A percentile compares a stretch with the other conserved stretches of the same genome.
phyloP scores from a whole-genome alignment of 2,113 vertebrate genomes.

The Setophaga petechia region DNA sequence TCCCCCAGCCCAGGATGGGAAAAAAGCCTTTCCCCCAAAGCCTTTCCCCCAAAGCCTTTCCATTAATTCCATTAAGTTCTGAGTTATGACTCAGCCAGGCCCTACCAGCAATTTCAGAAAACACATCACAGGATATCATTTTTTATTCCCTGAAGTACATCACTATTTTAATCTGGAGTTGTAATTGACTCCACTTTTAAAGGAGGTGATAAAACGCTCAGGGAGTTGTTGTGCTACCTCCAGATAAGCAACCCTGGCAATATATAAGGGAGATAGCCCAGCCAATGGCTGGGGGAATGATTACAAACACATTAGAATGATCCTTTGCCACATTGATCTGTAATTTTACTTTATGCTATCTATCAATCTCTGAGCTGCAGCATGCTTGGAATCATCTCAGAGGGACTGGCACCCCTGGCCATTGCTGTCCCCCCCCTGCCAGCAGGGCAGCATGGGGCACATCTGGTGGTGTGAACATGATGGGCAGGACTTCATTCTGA shows the following conservation, averaged over 20 bases:
- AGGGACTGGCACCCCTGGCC: neutral
- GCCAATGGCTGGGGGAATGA: neutral
- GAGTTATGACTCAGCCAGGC: neutral
- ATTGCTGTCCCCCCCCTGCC: neutral
- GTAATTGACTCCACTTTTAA: constrained; percentile 50
- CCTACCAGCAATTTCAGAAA: neutral
- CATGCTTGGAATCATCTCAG: neutral
- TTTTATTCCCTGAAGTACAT: constrained; percentile 11
- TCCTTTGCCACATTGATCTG: neutral
- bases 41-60: neutral
- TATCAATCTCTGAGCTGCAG: neutral
- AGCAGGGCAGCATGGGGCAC: neutral
- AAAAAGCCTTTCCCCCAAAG: neutral
- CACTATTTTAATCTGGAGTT: constrained; percentile 30
- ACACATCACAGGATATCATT: neutral
- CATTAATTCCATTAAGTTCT: neutral
- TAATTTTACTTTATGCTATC: neutral
- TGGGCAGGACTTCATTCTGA: neutral
- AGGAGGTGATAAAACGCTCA: constrained; percentile 30
- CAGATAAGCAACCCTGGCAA: constrained; percentile 27
- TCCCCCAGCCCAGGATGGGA: neutral
- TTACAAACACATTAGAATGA: neutral
- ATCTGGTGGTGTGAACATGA: neutral
- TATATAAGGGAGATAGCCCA: neutral
- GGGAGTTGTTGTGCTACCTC: neutral